A percentile compares a stretch with the other conserved stretches of the same genome.
These are phyloP conservation scores for Origma solitaria DNA, from an alignment of 2,113 vertebrate genomes.

Conservation along the genomic window DNA sequence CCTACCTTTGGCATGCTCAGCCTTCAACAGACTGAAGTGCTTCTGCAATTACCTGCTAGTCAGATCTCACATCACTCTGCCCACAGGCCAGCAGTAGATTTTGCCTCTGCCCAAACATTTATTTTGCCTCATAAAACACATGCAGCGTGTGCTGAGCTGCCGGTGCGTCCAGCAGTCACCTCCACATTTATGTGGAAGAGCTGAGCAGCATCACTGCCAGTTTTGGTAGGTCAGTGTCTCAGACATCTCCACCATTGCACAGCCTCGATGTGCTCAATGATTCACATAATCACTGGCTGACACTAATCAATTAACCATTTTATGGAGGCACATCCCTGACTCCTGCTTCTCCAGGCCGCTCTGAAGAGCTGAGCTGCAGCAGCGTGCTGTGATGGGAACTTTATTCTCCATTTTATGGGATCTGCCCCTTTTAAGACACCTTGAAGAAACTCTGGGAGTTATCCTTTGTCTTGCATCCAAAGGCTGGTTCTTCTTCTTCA, in stretches of 20 bases:
- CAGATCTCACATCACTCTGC: fast-evolving
- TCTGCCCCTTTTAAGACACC: background rate
- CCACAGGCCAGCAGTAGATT: background rate
- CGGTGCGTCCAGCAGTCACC: background rate
- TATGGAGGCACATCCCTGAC: background rate
- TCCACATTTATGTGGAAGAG: fast-evolving
- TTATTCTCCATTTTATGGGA: background rate
- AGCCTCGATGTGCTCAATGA: background rate
- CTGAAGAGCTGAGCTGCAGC: background rate
- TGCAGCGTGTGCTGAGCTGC: fast-evolving
- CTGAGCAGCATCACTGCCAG: background rate
- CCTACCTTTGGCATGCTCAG: background rate
- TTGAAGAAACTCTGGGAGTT: background rate
- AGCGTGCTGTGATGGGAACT: background rate
- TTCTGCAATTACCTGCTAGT: background rate
- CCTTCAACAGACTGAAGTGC: background rate
- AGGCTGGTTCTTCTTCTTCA: background rate
- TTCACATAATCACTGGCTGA: background rate
- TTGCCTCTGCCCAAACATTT: background rate
- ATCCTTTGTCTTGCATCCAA: background rate
- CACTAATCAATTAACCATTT: background rate
- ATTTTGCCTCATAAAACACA: background rate
- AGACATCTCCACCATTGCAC: background rate
- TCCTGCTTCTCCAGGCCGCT: background rate
- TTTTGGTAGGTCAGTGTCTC: background rate